A percentile compares a stretch with the other conserved stretches of the same genome.
These are phyloP conservation scores for Rousettus leschenaultii DNA, from an alignment of 2,113 vertebrate genomes.

Conservation along the genomic window DNA sequence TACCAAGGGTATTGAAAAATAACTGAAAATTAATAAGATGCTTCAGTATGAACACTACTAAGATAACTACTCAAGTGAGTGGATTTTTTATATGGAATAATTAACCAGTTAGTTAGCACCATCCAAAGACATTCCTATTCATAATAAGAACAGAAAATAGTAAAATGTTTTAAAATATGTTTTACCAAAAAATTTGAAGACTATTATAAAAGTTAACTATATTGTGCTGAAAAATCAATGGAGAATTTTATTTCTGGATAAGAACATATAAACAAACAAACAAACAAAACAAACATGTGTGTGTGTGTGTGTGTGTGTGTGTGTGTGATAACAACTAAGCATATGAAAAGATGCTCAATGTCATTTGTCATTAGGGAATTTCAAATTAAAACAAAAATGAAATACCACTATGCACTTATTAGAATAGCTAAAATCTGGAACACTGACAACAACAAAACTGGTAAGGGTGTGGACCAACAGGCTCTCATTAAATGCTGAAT, in stretches of 20 bases:
- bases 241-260: neutral
- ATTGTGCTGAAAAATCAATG: neutral
- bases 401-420: neutral
- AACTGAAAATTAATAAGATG: conserved; percentile 50
- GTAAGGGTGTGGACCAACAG: neutral
- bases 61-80: neutral
- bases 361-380: neutral
- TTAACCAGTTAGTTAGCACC: neutral
- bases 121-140: neutral
- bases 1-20: conserved; percentile 52
- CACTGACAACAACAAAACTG: neutral
- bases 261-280: neutral
- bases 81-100: neutral
- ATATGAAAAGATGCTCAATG: neutral
- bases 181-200: neutral
- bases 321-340: neutral
- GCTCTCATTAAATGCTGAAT: rapidly evolving
- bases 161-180: conserved; percentile 1
- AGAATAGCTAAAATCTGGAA: neutral
- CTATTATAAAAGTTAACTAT: neutral
- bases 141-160: neutral
- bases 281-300: too few relatives aligned
- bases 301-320: too few relatives aligned
- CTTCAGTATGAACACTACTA: neutral
- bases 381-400: neutral